These are phyloP conservation scores for Phaonia tiefii DNA, from an alignment of 2,888 invertebrate species.

Conservation along the genomic window DNA sequence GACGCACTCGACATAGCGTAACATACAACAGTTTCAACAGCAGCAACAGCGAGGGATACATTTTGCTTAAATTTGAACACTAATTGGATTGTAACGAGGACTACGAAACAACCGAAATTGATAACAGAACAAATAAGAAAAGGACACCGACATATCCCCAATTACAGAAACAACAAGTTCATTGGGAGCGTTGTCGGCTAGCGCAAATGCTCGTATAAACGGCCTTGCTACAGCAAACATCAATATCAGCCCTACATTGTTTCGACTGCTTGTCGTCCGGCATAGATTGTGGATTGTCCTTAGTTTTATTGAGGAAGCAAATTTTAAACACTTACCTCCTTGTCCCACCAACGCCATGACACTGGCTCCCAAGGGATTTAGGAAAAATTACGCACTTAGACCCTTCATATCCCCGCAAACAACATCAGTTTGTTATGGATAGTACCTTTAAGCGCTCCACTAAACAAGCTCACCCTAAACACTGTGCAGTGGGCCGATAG, in stretches of 20 bases:
- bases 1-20: constrained; percentile 51
- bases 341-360: constrained; percentile 18
- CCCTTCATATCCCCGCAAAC: neutral
- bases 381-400: constrained; percentile 15
- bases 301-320: constrained; percentile 28
- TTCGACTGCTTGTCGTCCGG: constrained; percentile 23
- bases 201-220: neutral
- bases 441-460: constrained; percentile 39
- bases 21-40: constrained; percentile 14
- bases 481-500: constrained; percentile 51
- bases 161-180: constrained; percentile 16
- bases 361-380: constrained; percentile 52
- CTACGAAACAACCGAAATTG: constrained; percentile 35
- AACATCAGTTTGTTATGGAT: constrained; percentile 50
- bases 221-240: constrained; percentile 32
- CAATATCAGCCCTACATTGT: constrained; percentile 37
- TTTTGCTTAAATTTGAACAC: constrained; percentile 41
- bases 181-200: constrained; percentile 30
- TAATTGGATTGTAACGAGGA: constrained; percentile 54
- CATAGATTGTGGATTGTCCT: neutral
- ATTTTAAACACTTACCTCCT: constrained; percentile 43
- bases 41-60: constrained; percentile 19
- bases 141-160: neutral
- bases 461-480: constrained; percentile 14
- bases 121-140: neutral